Evolutionary conservation across 2,888 invertebrate species (phyloP).

Genomic region (Cephus spinipes): DNA sequence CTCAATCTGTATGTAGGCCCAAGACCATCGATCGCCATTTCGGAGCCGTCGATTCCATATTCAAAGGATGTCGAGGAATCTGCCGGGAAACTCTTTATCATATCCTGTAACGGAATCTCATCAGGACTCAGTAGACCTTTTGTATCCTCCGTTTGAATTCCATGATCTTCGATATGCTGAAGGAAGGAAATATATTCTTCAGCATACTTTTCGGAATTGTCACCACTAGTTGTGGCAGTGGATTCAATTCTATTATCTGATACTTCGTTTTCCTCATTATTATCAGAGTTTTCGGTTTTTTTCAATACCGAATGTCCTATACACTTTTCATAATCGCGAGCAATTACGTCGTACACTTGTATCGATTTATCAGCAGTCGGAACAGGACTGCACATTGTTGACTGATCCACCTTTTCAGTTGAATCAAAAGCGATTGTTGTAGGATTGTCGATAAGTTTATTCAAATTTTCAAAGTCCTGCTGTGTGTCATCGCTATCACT

Average conservation of each 20-base stretch:
- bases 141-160: constrained; percentile 42
- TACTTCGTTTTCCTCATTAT: constrained; percentile 30
- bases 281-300: constrained; percentile 37
- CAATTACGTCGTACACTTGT: constrained; percentile 48
- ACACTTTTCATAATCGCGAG: constrained; percentile 55
- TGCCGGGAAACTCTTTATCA: constrained; percentile 37
- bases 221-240: background rate
- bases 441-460: background rate
- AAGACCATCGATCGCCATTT: background rate
- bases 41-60: background rate
- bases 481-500: constrained; percentile 27
- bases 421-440: background rate
- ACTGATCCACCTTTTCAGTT: background rate
- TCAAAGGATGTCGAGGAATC: background rate
- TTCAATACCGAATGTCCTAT: constrained; percentile 52
- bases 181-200: constrained; percentile 55
- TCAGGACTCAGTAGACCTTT: constrained; percentile 39
- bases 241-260: background rate
- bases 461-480: background rate
- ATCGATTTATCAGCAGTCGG: constrained; percentile 37
- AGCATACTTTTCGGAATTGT: constrained; percentile 40
- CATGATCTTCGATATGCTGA: constrained; percentile 52
- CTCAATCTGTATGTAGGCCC: background rate
- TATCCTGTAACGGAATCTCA: constrained; percentile 48
- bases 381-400: background rate